Base-by-base conservation (phyloP, 2,113 vertebrate species). In the Tenebrosternarchus preto region DNA sequence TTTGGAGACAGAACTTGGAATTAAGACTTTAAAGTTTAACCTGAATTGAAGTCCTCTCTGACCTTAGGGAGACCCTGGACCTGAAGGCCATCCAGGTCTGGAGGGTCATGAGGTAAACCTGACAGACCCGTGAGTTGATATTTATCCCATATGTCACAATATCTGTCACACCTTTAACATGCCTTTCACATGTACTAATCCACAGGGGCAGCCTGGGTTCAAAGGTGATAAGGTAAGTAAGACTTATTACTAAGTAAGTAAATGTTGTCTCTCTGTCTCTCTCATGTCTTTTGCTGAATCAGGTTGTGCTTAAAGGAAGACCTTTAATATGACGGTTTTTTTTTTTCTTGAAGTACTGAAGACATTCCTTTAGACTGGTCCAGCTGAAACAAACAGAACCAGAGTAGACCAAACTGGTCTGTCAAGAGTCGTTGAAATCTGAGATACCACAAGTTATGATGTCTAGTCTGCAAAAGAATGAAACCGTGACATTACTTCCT, bases 141-240 rank as follows among this genome's bases (percentile, higher is more conserved):
- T 33, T 22, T 3, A 61, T 19, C 15, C 20, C 25, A 27, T 53
- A 31, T 27, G 6, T 3, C 39, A 33, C n/a, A 39, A 27, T 63
- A 6, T 24, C 4, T 60, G n/a, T n/a, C n/a, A 22, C 25, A 59
- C 55, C n/a, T 24, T 29, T 17, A n/a, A n/a, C n/a, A n/a, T 29
- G 15, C 9, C 61, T 15, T 59, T 36, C 36, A 4, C 79, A 46
- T 61, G 39, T 64, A 25, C 77, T 88, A 84, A 36, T 5, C 87
- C 86, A 70, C 85, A 96, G 95, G 95, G 95, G 60, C 77, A 53
- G 83, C 84, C 92, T 76, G 95, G 95, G 15, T 94, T 92, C 82
- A 95, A 94, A 67, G 96, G 96, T 77, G 93, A 92, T 71, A 95
- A 96, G 95, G 95, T 95, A 87, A 90, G 91, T 95, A 87, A 90